Evolutionary conservation across 1,140 invertebrate genomes (phyloP), one percentile per base, ranked within the genome.

Genomic region (Brachionus plicatilis): DNA sequence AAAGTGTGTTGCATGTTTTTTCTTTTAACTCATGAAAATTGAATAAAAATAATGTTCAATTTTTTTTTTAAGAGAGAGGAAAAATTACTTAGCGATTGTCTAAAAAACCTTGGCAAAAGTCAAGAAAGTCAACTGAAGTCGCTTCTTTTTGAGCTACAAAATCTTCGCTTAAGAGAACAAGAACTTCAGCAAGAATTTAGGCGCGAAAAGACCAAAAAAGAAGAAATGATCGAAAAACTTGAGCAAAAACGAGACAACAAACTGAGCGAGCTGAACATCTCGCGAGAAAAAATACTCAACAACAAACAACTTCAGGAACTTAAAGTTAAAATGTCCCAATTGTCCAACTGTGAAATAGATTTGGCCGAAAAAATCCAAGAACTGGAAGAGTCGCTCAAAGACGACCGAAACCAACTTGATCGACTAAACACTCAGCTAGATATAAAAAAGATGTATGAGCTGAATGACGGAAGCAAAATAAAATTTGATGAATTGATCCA

Each of bases 141-240:
- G 11, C 33, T 53, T 27, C 45, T 76, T 45, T 76, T 76, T 47
- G 72, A 76, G 14, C 45, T 76, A 7, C 72, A 76, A 33, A 76
- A 76, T 50, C 41, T 76, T 6, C 41, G 72, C 20, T n/a, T 76
- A 53, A 53, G 47, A 76, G 72, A 76, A 33, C 72, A 76, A 50
- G 72, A 76, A 33, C 72, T 76, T 29, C 43, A 76, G 12, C 72
- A 76, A 76, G 72, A 76, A 27, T 76, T 50, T 24, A 76, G 27
- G 14, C 17, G 45, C 11, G 20, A 47, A 29, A 76, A 50, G 47
- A 0, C 7, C 20, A 47, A 76, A 29, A 27, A 47, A 50, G 72
- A 76, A 50, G 47, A 76, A 29, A 29, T 12, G 45, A 76, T 76
- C 6, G 5, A 76, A 50, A 47, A 76, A 50, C 14, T 76, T 11